phyloP scores from a whole-genome alignment of 2,113 vertebrate species.

The Lagopus leucura region DNA sequence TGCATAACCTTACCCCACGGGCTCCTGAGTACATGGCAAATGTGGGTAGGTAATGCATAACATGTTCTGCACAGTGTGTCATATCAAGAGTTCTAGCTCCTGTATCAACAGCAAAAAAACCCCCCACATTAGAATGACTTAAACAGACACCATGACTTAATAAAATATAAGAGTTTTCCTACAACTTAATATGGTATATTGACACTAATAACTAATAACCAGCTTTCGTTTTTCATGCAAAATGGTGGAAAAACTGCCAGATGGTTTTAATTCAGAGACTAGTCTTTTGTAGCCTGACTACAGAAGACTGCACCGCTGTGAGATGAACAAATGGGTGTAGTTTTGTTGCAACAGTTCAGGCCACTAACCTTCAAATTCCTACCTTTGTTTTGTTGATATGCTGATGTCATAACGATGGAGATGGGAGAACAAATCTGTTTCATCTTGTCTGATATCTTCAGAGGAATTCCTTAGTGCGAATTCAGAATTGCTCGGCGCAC shows the following conservation, averaged over 20 bases:
- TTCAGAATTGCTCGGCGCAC: not conserved
- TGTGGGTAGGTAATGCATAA: constrained; percentile 79
- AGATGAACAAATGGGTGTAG: not conserved
- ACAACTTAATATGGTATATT: not conserved
- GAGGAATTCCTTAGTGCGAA: not conserved
- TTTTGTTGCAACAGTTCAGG: not conserved
- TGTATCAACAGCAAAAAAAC: not conserved
- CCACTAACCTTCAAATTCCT: not conserved
- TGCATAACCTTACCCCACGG: constrained; percentile 87
- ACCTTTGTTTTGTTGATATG: not conserved
- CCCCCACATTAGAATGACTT: not conserved
- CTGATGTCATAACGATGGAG: not conserved
- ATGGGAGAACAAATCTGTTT: not conserved
- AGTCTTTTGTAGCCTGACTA: not conserved
- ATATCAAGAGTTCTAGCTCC: accelerated
- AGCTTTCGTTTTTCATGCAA: not conserved
- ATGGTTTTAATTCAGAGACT: not conserved
- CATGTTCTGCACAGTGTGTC: not conserved
- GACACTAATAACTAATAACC: not conserved
- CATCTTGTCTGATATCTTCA: constrained; percentile 29
- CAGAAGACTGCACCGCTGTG: not conserved
- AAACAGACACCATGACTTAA: not conserved
- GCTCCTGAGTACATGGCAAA: constrained; percentile 86
- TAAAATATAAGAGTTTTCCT: not conserved
- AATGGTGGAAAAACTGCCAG: not conserved